Conservation (phyloP, 2,113 vertebrate genomes). For the Struthidea cinerea region DNA sequence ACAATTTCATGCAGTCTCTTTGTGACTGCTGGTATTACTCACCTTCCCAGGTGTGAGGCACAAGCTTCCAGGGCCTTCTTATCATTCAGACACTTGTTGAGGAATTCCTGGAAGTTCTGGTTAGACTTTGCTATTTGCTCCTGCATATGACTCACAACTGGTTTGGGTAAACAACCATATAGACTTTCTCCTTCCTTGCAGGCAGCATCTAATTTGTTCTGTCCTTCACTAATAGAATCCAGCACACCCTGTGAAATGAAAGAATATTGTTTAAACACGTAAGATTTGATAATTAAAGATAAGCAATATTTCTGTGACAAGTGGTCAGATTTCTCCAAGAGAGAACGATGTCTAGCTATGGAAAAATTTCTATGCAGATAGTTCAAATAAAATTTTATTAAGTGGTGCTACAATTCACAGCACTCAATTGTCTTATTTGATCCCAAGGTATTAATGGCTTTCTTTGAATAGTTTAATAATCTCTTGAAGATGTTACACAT, state of each 20-base stretch:
- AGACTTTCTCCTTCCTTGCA: constrained; percentile 84
- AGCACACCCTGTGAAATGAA: constrained; percentile 71
- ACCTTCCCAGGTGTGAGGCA: constrained; percentile 76
- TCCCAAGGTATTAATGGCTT: background rate
- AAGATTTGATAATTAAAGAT: background rate
- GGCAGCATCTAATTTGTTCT: constrained; percentile 76
- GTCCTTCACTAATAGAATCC: constrained; percentile 76
- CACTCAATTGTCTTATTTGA: background rate
- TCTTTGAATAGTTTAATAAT: background rate
- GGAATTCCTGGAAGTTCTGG: constrained; percentile 81
- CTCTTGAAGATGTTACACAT: background rate
- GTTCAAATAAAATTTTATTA: background rate
- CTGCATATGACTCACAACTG: constrained; percentile 77
- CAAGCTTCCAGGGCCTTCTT: constrained; percentile 81
- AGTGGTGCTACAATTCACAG: background rate
- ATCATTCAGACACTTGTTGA: constrained; percentile 78
- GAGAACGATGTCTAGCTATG: background rate
- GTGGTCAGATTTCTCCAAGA: background rate
- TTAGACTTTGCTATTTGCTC: constrained; percentile 82
- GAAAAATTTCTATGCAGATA: background rate
- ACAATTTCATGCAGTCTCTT: background rate
- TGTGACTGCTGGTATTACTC: background rate
- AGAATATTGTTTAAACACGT: background rate
- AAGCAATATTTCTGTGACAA: background rate
- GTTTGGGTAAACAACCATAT: constrained; percentile 79